Percentiles rank a stretch among this genome's conserved stretches.
These are phyloP conservation scores for Saiga tatarica DNA, from an alignment of 2,113 vertebrate genomes.

Conservation along the genomic window DNA sequence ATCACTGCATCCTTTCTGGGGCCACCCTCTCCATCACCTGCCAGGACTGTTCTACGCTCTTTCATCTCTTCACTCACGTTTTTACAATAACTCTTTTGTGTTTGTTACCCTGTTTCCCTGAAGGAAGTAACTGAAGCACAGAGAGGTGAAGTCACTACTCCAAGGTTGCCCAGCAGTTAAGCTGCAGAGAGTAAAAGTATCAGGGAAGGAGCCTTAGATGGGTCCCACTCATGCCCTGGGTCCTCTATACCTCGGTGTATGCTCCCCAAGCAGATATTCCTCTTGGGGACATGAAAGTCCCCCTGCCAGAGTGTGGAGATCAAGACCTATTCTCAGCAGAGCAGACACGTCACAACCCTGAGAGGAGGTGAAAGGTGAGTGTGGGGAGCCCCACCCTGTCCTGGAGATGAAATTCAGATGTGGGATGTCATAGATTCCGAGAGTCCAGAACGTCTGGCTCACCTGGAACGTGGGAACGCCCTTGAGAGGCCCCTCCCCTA, in stretches of 20 bases:
- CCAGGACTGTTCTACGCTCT: not conserved
- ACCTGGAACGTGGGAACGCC: not conserved
- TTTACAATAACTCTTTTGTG: not conserved
- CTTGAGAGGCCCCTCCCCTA: not conserved
- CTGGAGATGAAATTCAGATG: not conserved
- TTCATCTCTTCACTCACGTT: not conserved
- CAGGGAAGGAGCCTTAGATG: not conserved
- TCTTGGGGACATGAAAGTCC: not conserved
- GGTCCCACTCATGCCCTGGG: fast-evolving
- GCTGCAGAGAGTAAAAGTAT: not conserved
- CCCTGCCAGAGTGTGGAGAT: not conserved
- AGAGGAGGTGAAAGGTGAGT: conserved; percentile 61
- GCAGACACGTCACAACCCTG: not conserved
- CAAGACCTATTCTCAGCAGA: not conserved
- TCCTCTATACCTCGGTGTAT: not conserved
- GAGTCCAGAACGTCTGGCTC: not conserved
- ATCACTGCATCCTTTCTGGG: fast-evolving
- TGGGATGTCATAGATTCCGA: not conserved
- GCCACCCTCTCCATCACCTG: not conserved
- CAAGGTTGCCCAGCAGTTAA: not conserved
- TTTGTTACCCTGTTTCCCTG: not conserved
- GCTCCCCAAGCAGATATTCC: not conserved
- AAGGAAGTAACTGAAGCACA: not conserved
- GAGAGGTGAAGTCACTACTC: not conserved
- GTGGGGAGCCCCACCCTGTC: not conserved